These are phyloP conservation scores for Watsonalla cultraria DNA, from an alignment of 2,888 invertebrate genomes.

Conservation along the genomic window DNA sequence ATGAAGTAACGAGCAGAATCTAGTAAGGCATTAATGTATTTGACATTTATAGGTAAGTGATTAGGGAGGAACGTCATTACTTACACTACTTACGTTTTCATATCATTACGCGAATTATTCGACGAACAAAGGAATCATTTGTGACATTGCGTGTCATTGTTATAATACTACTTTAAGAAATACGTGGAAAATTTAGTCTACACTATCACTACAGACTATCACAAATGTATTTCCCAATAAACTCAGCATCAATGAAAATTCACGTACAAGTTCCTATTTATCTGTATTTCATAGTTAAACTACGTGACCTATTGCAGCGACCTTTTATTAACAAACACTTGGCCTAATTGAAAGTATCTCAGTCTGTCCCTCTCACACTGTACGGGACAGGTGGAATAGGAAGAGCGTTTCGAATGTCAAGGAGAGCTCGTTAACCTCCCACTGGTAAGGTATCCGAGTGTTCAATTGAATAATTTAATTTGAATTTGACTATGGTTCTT, in stretches of 20 bases:
- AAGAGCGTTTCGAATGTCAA: conserved; percentile 3
- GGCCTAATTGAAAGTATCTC: background rate
- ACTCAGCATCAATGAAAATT: background rate
- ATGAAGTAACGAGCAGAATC: too few relatives aligned
- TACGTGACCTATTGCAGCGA: conserved; percentile 1
- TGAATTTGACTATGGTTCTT: background rate
- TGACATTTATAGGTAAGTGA: too few relatives aligned
- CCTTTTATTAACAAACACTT: conserved; percentile 1
- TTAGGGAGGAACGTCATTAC: too few relatives aligned
- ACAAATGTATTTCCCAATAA: background rate
- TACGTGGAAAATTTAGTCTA: too few relatives aligned
- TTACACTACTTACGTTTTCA: too few relatives aligned
- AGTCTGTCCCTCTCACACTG: background rate
- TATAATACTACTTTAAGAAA: too few relatives aligned
- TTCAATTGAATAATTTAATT: background rate
- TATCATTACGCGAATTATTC: too few relatives aligned
- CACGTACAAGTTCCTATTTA: background rate
- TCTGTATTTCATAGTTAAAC: background rate
- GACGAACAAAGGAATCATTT: too few relatives aligned
- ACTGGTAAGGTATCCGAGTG: background rate
- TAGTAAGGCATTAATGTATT: too few relatives aligned
- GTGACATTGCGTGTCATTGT: too few relatives aligned
- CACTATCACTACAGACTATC: background rate
- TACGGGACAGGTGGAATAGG: background rate
- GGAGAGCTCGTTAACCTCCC: conserved; percentile 1